phyloP scores from a whole-genome alignment of 2,888 invertebrate genomes.

The Myopa testacea region DNA sequence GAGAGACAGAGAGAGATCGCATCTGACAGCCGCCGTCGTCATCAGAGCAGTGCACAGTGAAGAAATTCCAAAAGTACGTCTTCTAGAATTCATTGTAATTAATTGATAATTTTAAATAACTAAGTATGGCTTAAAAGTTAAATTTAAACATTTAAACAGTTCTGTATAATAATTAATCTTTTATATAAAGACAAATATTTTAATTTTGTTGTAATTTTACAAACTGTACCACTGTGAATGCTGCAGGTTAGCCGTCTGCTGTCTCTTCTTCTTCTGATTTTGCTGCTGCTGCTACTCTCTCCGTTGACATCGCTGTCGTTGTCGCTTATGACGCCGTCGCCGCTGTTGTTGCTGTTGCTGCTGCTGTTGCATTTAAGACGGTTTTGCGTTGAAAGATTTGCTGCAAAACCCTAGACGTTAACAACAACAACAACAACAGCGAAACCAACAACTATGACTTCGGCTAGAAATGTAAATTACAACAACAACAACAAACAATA shows the following conservation, averaged over 20 bases:
- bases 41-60: conserved; percentile 8
- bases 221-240: no score
- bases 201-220: no score
- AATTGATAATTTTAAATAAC: no score
- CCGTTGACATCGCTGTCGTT: not conserved
- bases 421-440: conserved; percentile 19
- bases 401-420: conserved; percentile 26
- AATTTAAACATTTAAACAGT: no score
- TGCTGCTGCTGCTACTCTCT: not conserved
- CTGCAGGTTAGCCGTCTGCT: no score
- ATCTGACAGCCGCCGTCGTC: not conserved
- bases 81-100: no score
- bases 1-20: not conserved
- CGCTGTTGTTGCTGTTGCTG: conserved; percentile 13
- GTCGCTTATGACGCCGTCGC: not conserved
- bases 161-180: no score
- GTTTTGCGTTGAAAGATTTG: conserved; percentile 35
- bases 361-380: conserved; percentile 31
- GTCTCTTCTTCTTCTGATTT: no score
- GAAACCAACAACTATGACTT: conserved; percentile 2
- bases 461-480: not conserved
- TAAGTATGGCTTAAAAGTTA: no score
- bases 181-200: no score
- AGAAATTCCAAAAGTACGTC: not conserved
- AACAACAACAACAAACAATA: conserved; percentile 15